Conservation (phyloP, 2,797 vertebrate species). For the Cryptoprocta ferox region DNA sequence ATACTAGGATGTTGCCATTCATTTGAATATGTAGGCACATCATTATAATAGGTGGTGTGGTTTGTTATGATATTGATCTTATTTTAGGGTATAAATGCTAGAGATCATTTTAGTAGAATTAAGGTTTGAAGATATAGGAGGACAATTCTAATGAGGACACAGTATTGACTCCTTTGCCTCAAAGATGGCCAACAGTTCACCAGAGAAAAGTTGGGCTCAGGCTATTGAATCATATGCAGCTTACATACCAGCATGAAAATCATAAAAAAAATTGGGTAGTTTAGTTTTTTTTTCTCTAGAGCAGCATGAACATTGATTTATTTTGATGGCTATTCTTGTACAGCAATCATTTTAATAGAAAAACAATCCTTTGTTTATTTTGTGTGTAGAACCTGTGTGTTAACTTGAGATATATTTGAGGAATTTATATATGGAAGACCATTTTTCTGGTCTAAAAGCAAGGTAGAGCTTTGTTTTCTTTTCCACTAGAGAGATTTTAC, state of each 20-base stretch:
- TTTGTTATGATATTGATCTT: conserved; percentile 3
- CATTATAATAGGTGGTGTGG: background rate
- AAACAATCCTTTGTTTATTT: conserved; percentile 53
- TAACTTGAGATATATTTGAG: conserved; percentile 52
- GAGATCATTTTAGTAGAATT: conserved; percentile 42
- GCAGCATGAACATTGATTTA: conserved; percentile 55
- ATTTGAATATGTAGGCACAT: background rate
- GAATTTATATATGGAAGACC: background rate
- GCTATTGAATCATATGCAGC: background rate
- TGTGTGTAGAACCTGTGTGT: background rate
- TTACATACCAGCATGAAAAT: background rate
- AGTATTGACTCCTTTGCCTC: background rate
- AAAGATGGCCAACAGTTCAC: background rate
- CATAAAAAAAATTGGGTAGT: background rate
- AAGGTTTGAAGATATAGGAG: conserved; percentile 9
- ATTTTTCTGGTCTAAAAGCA: conserved; percentile 54
- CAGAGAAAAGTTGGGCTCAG: background rate
- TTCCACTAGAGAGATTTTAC: conserved; percentile 54
- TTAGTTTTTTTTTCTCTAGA: conserved; percentile 27
- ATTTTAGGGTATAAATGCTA: conserved; percentile 28
- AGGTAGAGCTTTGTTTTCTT: conserved; percentile 53
- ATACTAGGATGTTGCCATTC: background rate
- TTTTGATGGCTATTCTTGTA: conserved; percentile 32
- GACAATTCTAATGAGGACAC: background rate
- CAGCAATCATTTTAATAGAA: conserved; percentile 61